phyloP scores from a whole-genome alignment of 2,888 invertebrate genomes.

The Agrotis segetum region DNA sequence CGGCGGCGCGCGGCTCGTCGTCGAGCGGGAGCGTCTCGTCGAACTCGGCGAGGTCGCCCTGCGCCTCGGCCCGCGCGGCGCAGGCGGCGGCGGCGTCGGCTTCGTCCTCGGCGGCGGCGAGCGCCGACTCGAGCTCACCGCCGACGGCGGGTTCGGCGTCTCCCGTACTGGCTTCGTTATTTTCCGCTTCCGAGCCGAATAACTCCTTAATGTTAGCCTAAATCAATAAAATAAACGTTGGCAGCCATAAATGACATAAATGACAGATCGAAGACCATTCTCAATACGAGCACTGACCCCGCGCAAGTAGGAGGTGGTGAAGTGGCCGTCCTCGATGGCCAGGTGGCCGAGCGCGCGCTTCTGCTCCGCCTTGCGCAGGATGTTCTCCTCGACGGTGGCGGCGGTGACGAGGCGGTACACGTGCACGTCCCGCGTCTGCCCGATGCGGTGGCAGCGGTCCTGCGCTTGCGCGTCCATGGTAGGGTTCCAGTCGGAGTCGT shows the following conservation, averaged over 20 bases:
- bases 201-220: slow-evolving; percentile 97
- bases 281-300: slow-evolving; percentile 74
- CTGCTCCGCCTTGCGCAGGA: slow-evolving; percentile 99
- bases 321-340: slow-evolving; percentile 99
- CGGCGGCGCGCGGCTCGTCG: slow-evolving; percentile 90
- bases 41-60: slow-evolving; percentile 97
- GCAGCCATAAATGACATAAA: neutral
- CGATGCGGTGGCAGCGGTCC: slow-evolving; percentile 99
- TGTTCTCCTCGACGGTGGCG: slow-evolving; percentile 99
- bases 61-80: slow-evolving; percentile 97
- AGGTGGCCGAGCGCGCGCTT: slow-evolving; percentile 98
- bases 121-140: slow-evolving; percentile 94
- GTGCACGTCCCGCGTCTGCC: slow-evolving; percentile 99
- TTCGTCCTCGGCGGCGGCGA: slow-evolving; percentile 98
- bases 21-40: slow-evolving; percentile 98
- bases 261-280: too few species aligned
- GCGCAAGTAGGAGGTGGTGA: slow-evolving; percentile 99
- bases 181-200: slow-evolving; percentile 94
- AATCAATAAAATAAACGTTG: slow-evolving; percentile 76
- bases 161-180: slow-evolving; percentile 85
- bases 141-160: slow-evolving; percentile 91
- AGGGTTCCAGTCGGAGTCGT: slow-evolving; percentile 99
- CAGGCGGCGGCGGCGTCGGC: slow-evolving; percentile 97
- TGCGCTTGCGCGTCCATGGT: slow-evolving; percentile 99
- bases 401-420: slow-evolving; percentile 99